These are phyloP conservation scores for Trochalopteron elliotii DNA, from an alignment of 2,113 vertebrate genomes.

Conservation along the genomic window DNA sequence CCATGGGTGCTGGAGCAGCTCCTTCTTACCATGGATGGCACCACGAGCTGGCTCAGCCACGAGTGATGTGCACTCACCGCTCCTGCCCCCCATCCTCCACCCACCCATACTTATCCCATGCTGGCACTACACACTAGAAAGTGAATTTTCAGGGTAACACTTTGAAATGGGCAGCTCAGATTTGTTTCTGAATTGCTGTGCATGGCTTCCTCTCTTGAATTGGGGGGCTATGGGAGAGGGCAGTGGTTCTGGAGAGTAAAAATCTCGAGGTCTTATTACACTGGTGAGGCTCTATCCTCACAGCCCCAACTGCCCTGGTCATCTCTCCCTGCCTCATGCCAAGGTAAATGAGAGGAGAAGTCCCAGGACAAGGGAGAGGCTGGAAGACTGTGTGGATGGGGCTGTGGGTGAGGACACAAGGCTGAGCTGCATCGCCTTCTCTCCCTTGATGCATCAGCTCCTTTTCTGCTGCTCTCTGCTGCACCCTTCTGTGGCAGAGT, in stretches of 20 bases:
- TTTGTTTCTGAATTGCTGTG: background rate
- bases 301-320: accelerated
- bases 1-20: background rate
- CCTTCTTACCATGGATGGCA: background rate
- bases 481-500: background rate
- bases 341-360: background rate
- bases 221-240: background rate
- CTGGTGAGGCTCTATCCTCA: background rate
- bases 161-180: background rate
- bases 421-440: background rate
- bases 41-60: accelerated
- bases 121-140: background rate
- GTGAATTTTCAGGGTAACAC: background rate
- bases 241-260: background rate
- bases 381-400: background rate
- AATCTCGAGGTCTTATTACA: accelerated
- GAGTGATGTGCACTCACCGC: background rate
- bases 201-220: accelerated
- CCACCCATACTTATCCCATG: accelerated
- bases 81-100: background rate
- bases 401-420: background rate
- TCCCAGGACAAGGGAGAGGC: background rate
- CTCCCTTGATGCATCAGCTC: background rate
- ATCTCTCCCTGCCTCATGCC: accelerated
- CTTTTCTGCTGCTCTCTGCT: background rate